A percentile compares a stretch with the other conserved stretches of the same genome.
Conservation (phyloP, 2,113 vertebrate genomes). For the Toxotes chatareus region DNA sequence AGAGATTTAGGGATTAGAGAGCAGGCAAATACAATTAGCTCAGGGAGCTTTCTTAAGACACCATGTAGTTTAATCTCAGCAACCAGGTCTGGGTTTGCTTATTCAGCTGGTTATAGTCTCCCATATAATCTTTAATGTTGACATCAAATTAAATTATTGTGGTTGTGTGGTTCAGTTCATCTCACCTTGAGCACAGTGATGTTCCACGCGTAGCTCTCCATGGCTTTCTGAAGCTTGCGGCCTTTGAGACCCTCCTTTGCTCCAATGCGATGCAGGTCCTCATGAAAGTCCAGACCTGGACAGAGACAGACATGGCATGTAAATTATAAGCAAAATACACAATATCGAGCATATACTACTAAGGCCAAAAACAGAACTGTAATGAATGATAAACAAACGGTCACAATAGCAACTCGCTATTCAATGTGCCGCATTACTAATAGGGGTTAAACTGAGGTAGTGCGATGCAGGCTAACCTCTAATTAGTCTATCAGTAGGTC, state of each 20-base stretch:
- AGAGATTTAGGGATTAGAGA: conserved; percentile 74
- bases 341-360: background rate
- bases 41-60: conserved; percentile 52
- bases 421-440: conserved; percentile 15
- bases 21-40: conserved; percentile 62
- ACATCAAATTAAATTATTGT: background rate
- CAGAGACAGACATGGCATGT: background rate
- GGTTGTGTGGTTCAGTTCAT: background rate
- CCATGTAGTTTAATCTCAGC: conserved; percentile 49
- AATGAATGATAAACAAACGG: background rate
- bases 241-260: conserved; percentile 92
- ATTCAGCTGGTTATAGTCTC: conserved; percentile 31
- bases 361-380: fast-evolving
- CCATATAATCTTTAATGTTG: conserved; percentile 16
- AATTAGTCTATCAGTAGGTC: conserved; percentile 55
- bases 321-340: background rate
- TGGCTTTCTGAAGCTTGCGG: conserved; percentile 91
- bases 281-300: conserved; percentile 92
- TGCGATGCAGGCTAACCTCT: conserved; percentile 40
- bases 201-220: conserved; percentile 97
- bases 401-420: background rate
- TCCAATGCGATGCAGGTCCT: conserved; percentile 90
- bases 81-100: conserved; percentile 31
- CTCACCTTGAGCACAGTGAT: conserved; percentile 87
- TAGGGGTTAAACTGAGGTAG: conserved; percentile 21